phyloP scores from a whole-genome alignment of 2,797 vertebrate species.

The Mormyrus hasselquistii region DNA sequence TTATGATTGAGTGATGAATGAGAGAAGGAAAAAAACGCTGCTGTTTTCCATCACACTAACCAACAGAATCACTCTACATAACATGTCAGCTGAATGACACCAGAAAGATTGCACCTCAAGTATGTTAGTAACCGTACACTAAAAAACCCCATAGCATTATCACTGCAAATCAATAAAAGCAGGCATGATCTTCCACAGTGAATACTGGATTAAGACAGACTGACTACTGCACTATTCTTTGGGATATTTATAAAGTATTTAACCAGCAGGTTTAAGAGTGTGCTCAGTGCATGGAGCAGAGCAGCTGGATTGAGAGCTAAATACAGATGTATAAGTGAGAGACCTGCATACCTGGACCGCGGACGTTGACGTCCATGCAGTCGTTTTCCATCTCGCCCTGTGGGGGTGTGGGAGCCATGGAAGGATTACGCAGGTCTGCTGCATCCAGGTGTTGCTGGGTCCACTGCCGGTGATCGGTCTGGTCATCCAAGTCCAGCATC shows the following conservation, averaged over 20 bases:
- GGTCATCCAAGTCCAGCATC: slow-evolving; percentile 74
- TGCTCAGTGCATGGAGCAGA: background rate
- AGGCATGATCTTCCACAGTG: background rate
- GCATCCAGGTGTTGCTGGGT: slow-evolving; percentile 96
- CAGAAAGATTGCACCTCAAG: background rate
- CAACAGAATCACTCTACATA: background rate
- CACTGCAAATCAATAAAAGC: background rate
- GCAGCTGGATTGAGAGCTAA: background rate
- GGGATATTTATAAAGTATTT: background rate
- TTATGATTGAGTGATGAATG: background rate
- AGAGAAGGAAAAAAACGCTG: background rate
- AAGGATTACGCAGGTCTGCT: slow-evolving; percentile 84
- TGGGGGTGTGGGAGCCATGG: slow-evolving; percentile 89
- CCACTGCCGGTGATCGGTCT: slow-evolving; percentile 94
- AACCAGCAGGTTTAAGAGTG: background rate
- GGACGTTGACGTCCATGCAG: slow-evolving; percentile 94
- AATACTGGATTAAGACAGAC: background rate
- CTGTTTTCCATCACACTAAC: background rate
- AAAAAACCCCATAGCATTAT: background rate
- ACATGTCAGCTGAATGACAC: background rate
- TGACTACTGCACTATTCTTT: background rate
- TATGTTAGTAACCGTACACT: background rate
- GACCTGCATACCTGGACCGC: slow-evolving; percentile 78
- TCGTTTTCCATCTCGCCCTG: slow-evolving; percentile 90
- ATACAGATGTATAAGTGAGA: background rate